phyloP scores from a whole-genome alignment of 2,797 vertebrate species.

The Carduelis carduelis region DNA sequence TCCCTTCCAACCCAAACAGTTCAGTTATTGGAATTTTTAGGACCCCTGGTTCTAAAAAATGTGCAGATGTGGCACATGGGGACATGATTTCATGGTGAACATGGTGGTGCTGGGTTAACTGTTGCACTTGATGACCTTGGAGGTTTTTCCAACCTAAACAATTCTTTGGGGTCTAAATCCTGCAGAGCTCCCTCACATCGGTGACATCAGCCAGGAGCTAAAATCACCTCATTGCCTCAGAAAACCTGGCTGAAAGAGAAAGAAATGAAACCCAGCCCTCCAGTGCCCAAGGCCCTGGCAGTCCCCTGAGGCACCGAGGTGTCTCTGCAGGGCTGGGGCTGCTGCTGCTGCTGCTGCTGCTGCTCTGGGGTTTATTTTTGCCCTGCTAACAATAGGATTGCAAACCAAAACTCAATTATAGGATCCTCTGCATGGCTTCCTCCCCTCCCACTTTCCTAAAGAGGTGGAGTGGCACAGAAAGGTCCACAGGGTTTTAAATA shows the following conservation, averaged over 20 bases:
- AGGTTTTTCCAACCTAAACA: not conserved
- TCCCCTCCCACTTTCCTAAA: not conserved
- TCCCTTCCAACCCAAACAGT: not conserved
- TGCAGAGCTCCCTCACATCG: not conserved
- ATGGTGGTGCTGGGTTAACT: not conserved
- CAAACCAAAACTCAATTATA: not conserved
- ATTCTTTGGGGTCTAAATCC: not conserved
- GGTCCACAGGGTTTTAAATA: not conserved
- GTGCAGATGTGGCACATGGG: not conserved
- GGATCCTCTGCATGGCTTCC: not conserved
- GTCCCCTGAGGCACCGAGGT: not conserved
- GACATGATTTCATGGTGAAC: too few species aligned
- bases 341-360: not conserved
- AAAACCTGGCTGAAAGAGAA: not conserved
- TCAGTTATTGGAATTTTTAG: not conserved
- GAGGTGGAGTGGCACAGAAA: not conserved
- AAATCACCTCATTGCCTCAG: not conserved
- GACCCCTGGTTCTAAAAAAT: rapidly evolving
- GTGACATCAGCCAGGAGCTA: not conserved
- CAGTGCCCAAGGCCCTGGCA: not conserved
- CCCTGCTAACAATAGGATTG: not conserved
- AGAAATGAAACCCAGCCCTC: not conserved
- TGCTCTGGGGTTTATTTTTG: not conserved
- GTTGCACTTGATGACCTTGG: not conserved
- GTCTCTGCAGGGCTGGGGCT: not conserved